Percentiles rank a stretch among this genome's conserved stretches.
These are phyloP conservation scores for Anthoscopus minutus DNA, from an alignment of 2,113 vertebrate species.

Conservation along the genomic window DNA sequence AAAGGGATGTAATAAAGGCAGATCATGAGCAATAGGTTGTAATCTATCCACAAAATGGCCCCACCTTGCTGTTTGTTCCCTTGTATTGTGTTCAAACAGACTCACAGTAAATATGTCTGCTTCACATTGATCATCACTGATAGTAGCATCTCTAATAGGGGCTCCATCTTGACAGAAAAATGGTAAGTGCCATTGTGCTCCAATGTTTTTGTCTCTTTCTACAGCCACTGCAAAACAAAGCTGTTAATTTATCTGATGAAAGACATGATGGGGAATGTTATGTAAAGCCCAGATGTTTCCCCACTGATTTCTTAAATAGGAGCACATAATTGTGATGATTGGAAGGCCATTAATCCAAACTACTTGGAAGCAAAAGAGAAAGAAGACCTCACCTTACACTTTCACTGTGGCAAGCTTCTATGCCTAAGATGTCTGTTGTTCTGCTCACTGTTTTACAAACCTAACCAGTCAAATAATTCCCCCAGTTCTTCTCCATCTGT, in stretches of 20 bases:
- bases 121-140: conserved; percentile 40
- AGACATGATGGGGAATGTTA: conserved; percentile 12
- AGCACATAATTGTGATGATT: conserved; percentile 17
- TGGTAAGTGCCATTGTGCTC: conserved; percentile 13
- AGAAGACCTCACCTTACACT: neutral
- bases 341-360: conserved; percentile 26
- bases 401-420: neutral
- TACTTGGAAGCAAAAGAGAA: conserved; percentile 21
- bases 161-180: conserved; percentile 56
- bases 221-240: conserved; percentile 37
- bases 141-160: conserved; percentile 25
- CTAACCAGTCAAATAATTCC: neutral
- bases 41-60: conserved; percentile 43
- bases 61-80: conserved; percentile 45
- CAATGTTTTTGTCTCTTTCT: conserved; percentile 39
- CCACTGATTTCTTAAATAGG: conserved; percentile 52
- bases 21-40: conserved; percentile 33
- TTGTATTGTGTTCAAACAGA: conserved; percentile 20
- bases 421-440: neutral
- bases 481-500: neutral
- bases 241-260: conserved; percentile 60
- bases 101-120: conserved; percentile 38
- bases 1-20: conserved; percentile 40
- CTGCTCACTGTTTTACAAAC: neutral
- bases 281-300: conserved; percentile 65